Evolutionary conservation across 1,140 invertebrate species (phyloP), one percentile per base, ranked within the genome.

Genomic region (Philaenus spumarius): DNA sequence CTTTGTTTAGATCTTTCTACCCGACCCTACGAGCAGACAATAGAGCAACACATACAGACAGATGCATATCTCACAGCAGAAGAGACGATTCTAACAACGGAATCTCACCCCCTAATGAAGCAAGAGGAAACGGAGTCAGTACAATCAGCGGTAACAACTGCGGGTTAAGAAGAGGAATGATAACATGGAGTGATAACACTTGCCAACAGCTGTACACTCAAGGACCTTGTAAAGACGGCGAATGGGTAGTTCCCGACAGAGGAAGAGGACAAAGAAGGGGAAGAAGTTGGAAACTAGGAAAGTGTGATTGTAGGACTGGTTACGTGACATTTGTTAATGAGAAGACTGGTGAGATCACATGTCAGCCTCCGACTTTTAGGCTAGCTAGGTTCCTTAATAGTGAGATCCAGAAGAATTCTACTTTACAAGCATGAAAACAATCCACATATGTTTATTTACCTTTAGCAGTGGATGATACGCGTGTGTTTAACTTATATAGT

Each of bases 291-390:
- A 50, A 62, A 54, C 51, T 60, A 42, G 66, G 67, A 20, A 65
- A 72, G 39, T 91, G 88, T 66, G 82, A 84, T 40, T 90, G 88
- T 64, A 78, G 81, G 53, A 86, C 87, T 0, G 85, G 85, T 0
- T 84, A 83, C 64, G 80, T 75, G 15, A 50, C 50, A 7, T 57
- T 34, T 34, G 46, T 52, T 5, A 54, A 57, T 5, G 57, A 58
- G 1, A 71, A 73, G 11, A 42, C 72, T 1, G 67, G 59, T 60
- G 64, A 73, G 11, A 66, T 71, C 0, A 58, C 64, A 0, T 79
- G 77, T 40, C 75, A 77, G 55, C 70, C 77, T 15, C 76, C 76
- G 0, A 47, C 70, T 1, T 75, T 79, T 0, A 69, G 64, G 11
- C 57, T 79, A n/a, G 77, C 77, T 1, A 75, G 67, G 55, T 77